Evolutionary conservation across 2,888 invertebrate species (phyloP), one percentile per base, ranked within the genome.

Genomic region (Apoda limacodes): DNA sequence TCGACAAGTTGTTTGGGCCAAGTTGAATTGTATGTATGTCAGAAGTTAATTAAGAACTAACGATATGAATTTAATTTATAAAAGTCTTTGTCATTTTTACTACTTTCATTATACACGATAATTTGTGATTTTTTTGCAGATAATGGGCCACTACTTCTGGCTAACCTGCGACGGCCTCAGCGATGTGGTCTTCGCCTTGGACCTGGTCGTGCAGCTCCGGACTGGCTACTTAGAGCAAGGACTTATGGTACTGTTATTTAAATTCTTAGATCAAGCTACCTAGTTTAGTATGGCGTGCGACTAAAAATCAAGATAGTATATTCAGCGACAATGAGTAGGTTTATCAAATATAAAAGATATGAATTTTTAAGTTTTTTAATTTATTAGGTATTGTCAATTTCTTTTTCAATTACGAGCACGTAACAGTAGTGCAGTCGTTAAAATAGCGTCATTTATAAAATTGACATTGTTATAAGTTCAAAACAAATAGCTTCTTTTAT

Each of bases 171-270:
- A 97, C 76, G 88, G 87, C 35, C 74, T 95, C 52, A 91, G 92
- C 56, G 97, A 97, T 76, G 57, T 92, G 43, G 88, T 95, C 39
- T 96, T 95, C 75, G 83, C 95, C 30, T 66, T 92, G 45, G 97
- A 98, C 76, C 88, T 97, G 46, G 85, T 88, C 31, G 93, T 96
- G 39, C 97, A 97, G 71, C 87, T 97, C 49, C 84, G 97, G 43
- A 97, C 97, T 24, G 97, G 97, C 10, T 97, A 96, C 66, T 80
- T 97, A 54, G 96, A 97, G 67, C 95, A 95, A 60, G 97, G 95
- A 22, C 85, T 96, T 11, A 94, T 96, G 90, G 92, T 84, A 55
- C 60, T 55, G 46, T 23, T 9, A 21, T 13, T 9, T n/a, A n/a
- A n/a, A n/a, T n/a, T n/a, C n/a, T n/a, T n/a, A n/a, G n/a, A n/a